These are phyloP conservation scores for Phanerotoma sp. DNA, from an alignment of 2,888 invertebrate species.

Conservation along the genomic window DNA sequence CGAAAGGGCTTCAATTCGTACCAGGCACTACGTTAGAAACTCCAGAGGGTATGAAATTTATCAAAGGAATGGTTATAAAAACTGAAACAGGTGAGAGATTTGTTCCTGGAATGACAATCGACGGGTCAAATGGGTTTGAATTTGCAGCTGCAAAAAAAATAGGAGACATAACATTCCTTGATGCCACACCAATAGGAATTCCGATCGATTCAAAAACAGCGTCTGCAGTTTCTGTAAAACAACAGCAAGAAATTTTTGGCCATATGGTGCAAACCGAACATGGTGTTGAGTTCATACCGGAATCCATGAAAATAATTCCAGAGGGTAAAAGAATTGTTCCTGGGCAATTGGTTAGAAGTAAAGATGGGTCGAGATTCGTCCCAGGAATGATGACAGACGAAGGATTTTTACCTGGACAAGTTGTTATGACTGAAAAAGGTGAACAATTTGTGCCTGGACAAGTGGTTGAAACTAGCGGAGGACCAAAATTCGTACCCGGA, in stretches of 20 bases:
- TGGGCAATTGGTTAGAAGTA: constrained; percentile 65
- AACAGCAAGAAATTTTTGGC: constrained; percentile 61
- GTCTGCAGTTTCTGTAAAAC: constrained; percentile 57
- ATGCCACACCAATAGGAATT: constrained; percentile 62
- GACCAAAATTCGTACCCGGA: constrained; percentile 75
- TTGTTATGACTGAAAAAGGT: constrained; percentile 69
- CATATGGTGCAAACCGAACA: constrained; percentile 68
- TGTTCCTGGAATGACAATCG: constrained; percentile 63
- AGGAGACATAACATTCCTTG: constrained; percentile 62
- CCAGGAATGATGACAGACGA: constrained; percentile 70
- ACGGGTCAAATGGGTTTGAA: constrained; percentile 59
- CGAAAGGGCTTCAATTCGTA: constrained; percentile 60
- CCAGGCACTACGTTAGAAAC: constrained; percentile 67
- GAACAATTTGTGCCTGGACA: constrained; percentile 73
- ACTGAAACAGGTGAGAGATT: constrained; percentile 65
- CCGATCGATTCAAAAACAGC: constrained; percentile 62
- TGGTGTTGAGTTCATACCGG: constrained; percentile 69
- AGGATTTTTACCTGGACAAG: constrained; percentile 70
- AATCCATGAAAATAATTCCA: constrained; percentile 56
- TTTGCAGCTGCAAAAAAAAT: constrained; percentile 65
- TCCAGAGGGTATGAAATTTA: constrained; percentile 65
- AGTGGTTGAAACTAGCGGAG: constrained; percentile 69
- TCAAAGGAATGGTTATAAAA: constrained; percentile 67
- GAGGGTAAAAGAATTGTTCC: constrained; percentile 66
- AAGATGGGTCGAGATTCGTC: constrained; percentile 67